Evolutionary conservation across 2,888 invertebrate species (phyloP).

Genomic region (Neocrepidodera transversa): DNA sequence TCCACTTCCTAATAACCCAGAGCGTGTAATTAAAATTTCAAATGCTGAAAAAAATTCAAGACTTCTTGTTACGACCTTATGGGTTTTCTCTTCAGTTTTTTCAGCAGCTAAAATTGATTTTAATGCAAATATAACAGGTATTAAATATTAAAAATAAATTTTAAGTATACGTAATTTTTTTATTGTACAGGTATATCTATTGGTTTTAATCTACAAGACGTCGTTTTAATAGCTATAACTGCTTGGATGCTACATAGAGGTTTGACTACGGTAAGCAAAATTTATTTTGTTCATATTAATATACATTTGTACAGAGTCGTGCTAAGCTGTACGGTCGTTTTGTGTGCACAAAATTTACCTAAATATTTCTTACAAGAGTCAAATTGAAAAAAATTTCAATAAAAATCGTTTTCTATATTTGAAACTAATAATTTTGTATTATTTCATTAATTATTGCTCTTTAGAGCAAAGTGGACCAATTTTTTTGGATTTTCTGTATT

Average conservation of each 20-base stretch:
- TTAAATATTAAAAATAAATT: constrained; percentile 9
- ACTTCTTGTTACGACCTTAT: constrained; percentile 44
- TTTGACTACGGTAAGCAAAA: constrained; percentile 44
- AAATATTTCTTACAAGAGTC: too few relatives aligned
- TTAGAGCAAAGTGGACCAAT: too few relatives aligned
- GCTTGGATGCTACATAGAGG: constrained; percentile 52
- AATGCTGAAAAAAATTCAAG: constrained; percentile 37
- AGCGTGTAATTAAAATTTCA: constrained; percentile 22
- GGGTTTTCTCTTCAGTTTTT: constrained; percentile 52
- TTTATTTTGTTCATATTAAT: too few relatives aligned
- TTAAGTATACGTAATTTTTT: constrained; percentile 1
- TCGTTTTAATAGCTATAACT: constrained; percentile 47
- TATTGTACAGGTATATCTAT: constrained; percentile 48
- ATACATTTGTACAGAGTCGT: too few relatives aligned
- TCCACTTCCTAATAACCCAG: constrained; percentile 29
- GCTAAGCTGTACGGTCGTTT: too few relatives aligned
- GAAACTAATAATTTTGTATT: too few relatives aligned
- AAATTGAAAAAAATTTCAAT: too few relatives aligned
- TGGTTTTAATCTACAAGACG: constrained; percentile 50
- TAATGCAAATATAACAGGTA: constrained; percentile 51
- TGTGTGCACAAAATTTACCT: too few relatives aligned
- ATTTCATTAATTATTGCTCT: too few relatives aligned
- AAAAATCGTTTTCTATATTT: too few relatives aligned
- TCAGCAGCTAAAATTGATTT: constrained; percentile 50
- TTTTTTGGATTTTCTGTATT: too few relatives aligned